Evolutionary conservation across 2,113 vertebrate genomes (phyloP).

Genomic region (Zosterops lateralis): DNA sequence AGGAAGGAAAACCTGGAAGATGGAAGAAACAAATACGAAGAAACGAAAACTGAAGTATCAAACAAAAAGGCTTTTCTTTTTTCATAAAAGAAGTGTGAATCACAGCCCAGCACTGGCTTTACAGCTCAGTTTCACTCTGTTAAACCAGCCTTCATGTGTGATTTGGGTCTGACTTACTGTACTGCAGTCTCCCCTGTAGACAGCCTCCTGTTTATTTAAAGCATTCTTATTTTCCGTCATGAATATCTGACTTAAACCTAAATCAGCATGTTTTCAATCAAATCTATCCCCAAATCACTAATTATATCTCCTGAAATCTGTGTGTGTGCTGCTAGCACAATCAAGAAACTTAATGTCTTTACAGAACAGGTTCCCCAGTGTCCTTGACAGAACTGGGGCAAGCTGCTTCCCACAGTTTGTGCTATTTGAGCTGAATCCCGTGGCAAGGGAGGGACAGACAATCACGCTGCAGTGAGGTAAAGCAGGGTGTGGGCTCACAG

Average conservation of each 20-base stretch:
- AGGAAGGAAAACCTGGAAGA: background rate
- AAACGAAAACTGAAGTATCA: background rate
- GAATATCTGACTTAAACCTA: background rate
- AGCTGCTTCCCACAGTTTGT: background rate
- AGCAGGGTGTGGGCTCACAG: background rate
- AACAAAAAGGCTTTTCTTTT: background rate
- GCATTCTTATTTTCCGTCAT: background rate
- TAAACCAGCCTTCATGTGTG: background rate
- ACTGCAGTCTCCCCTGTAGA: background rate
- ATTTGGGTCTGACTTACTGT: background rate
- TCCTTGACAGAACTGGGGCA: background rate
- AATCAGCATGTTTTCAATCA: background rate
- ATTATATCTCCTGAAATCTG: background rate
- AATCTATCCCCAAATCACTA: background rate
- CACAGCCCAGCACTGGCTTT: background rate
- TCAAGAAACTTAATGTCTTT: background rate
- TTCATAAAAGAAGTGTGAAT: background rate
- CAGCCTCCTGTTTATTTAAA: background rate
- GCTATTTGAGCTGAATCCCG: background rate
- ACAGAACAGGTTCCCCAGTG: background rate
- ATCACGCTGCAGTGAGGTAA: rapidly evolving
- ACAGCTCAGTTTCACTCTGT: background rate
- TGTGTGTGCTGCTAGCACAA: background rate
- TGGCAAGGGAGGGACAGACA: rapidly evolving
- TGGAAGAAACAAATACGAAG: background rate